These are phyloP conservation scores for Xanthostigma xanthostigma DNA, from an alignment of 2,888 invertebrate species.

Conservation along the genomic window DNA sequence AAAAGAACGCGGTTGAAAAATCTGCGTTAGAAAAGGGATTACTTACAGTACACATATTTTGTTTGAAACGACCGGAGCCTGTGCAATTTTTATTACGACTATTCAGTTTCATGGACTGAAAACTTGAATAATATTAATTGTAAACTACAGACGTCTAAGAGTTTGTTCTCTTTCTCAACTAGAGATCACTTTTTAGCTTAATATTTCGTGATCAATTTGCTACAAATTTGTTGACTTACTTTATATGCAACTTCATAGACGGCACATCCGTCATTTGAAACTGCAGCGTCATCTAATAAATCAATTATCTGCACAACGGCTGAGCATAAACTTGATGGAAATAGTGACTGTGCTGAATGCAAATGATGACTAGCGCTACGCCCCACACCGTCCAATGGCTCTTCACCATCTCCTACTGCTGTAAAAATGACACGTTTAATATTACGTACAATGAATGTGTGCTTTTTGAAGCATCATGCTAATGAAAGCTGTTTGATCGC, in stretches of 20 bases:
- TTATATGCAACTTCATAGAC: conserved; percentile 95
- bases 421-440: conserved; percentile 1
- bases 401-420: conserved; percentile 37
- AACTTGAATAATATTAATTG: too few species aligned
- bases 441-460: background rate
- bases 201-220: too few species aligned
- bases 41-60: too few species aligned
- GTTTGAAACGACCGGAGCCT: too few species aligned
- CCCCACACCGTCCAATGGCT: conserved; percentile 44
- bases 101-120: too few species aligned
- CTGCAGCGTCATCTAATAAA: conserved; percentile 89
- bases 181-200: too few species aligned
- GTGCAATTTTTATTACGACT: too few species aligned
- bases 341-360: conserved; percentile 85
- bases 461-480: background rate
- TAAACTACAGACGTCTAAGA: too few species aligned
- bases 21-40: too few species aligned
- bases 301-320: conserved; percentile 91
- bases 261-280: conserved; percentile 84
- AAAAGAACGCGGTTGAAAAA: too few species aligned
- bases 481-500: too few species aligned
- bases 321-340: conserved; percentile 92
- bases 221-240: conserved; percentile 29
- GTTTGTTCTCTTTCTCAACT: too few species aligned
- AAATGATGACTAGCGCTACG: conserved; percentile 65